Conservation (phyloP, 2,797 vertebrate genomes). For the Dipus sagitta region DNA sequence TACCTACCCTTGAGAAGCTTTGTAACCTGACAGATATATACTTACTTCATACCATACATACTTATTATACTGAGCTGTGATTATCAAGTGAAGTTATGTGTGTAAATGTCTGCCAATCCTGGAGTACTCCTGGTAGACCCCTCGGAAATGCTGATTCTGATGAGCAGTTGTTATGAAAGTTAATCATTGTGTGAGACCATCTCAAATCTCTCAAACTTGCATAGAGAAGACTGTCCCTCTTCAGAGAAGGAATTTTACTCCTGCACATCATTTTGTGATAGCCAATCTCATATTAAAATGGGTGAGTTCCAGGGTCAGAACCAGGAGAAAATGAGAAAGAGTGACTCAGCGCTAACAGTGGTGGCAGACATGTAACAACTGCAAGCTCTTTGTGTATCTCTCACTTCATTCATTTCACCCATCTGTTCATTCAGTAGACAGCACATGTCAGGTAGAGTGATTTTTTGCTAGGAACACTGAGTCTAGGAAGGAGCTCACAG, state of each 20-base stretch:
- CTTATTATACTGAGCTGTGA: not conserved
- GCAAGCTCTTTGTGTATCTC: not conserved
- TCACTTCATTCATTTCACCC: not conserved
- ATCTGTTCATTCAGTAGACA: not conserved
- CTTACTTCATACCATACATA: not conserved
- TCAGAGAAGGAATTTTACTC: not conserved
- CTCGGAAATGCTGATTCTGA: not conserved
- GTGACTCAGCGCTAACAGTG: not conserved
- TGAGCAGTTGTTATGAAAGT: not conserved
- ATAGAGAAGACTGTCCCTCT: not conserved
- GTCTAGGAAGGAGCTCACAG: not conserved
- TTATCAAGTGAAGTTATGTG: not conserved
- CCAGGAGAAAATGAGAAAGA: conserved; percentile 18
- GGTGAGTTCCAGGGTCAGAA: conserved; percentile 26
- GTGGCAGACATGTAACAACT: not conserved
- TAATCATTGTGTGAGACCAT: conserved; percentile 12
- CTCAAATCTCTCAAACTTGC: not conserved
- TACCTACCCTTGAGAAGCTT: conserved; percentile 17
- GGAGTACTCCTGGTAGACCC: not conserved
- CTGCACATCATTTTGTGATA: not conserved
- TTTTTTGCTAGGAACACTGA: not conserved
- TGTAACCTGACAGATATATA: not conserved
- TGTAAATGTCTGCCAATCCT: not conserved
- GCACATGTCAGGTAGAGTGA: not conserved
- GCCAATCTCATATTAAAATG: not conserved